Base-by-base conservation (phyloP, 2,113 vertebrate genomes). In the Nyctereutes procyonoides region DNA sequence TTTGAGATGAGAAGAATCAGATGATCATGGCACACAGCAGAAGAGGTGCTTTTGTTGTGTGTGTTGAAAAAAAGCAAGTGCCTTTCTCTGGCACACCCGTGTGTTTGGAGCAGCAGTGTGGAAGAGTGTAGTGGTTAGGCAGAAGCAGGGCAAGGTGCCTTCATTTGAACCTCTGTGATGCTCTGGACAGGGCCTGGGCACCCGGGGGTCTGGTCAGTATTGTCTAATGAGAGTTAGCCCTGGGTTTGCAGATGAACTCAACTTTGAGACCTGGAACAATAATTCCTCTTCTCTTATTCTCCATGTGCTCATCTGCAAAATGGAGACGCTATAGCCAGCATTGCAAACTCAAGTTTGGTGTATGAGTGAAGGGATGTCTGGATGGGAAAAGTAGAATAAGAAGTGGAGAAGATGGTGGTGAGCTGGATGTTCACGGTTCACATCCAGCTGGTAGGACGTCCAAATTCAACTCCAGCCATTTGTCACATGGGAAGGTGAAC, bases 1-100 rank as follows among this genome's bases (percentile, higher is more conserved):
- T 74, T 76, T 53, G 81, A 97, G 63, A 69, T 15, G 60, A 84
- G 87, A 69, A 87, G 65, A 69, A 85, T 51, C 38, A 85, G 95
- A 53, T 95, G 60, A 53, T 93, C 19, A 35, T 2, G 74, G 35
- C 62, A 85, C 32, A 26, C 5, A 5, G 2, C 17, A 43, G 80
- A 69, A 91, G 60, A 91, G 79, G 53, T 28, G 13, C 71, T 93
- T n/a, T 32, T 60, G 56, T 77, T 5, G 17, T 43, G 22, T 32
- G 12, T 58, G n/a, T 80, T 62, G 60, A 58, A 76, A 73, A 77
- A 76, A 84, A 28, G 15, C 4, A 53, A 60, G 79, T 38, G 16
- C 35, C 22, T 83, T 79, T 96, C 24, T 74, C 7, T 24, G 81
- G 53, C 16, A 17, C 19, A 51, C 16, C 16, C 6, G 7, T 22